Evolutionary conservation across 1,140 invertebrate species (phyloP).

Genomic region (Caenorhabditis inopinata): DNA sequence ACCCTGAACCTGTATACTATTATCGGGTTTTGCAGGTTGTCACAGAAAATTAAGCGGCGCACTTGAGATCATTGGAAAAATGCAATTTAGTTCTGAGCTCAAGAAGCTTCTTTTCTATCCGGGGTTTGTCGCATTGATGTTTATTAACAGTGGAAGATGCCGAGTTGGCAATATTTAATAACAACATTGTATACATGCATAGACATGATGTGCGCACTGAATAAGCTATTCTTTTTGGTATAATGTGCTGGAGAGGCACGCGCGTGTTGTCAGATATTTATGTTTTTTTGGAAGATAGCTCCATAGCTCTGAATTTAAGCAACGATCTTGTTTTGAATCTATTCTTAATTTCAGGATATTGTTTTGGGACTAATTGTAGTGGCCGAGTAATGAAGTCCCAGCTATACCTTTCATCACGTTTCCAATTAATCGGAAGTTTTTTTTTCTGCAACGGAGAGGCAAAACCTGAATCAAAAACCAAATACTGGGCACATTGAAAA

Average conservation of each 20-base stretch:
- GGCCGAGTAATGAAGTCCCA: background rate
- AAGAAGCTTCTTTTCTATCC: too few species aligned
- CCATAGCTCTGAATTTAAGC: too few species aligned
- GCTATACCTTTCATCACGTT: background rate
- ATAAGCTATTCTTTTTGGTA: background rate
- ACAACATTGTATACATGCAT: slow-evolving; percentile 8
- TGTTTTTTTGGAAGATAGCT: background rate
- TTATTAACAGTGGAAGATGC: background rate
- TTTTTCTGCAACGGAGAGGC: background rate
- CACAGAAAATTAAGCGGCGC: background rate
- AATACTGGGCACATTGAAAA: background rate
- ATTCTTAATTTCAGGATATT: slow-evolving; percentile 1
- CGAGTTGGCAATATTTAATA: background rate
- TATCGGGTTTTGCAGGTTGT: background rate
- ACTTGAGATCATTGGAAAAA: too few species aligned
- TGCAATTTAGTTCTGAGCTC: too few species aligned
- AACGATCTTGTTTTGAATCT: too few species aligned
- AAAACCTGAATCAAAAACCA: slow-evolving; percentile 27
- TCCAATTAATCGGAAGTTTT: slow-evolving; percentile 33
- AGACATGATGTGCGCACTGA: slow-evolving; percentile 1
- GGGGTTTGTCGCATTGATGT: background rate
- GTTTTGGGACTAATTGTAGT: background rate
- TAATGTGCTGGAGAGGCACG: background rate
- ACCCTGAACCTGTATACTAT: background rate
- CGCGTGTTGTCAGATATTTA: slow-evolving; percentile 2